phyloP scores from a whole-genome alignment of 2,888 invertebrate genomes.

The Myopa testacea region DNA sequence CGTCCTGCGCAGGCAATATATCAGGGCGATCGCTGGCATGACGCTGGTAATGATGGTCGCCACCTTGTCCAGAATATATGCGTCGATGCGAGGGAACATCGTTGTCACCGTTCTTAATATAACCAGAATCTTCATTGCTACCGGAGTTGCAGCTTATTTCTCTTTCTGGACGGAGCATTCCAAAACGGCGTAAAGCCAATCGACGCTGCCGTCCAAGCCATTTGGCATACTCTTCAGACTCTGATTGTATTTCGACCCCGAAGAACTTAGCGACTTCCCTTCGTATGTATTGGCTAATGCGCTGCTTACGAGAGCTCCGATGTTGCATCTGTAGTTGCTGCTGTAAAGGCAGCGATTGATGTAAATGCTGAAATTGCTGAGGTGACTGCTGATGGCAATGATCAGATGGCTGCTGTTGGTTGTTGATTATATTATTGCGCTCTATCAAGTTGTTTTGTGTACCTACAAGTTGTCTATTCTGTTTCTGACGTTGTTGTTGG shows the following conservation, averaged over 20 bases:
- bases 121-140: background rate
- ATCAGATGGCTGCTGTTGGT: conserved; percentile 40
- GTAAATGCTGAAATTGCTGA: conserved; percentile 42
- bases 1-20: conserved; percentile 63
- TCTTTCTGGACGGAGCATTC: conserved; percentile 45
- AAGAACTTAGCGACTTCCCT: conserved; percentile 66
- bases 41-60: conserved; percentile 47
- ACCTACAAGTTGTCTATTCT: conserved; percentile 35
- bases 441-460: conserved; percentile 37
- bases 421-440: conserved; percentile 25
- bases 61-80: conserved; percentile 38
- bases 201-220: conserved; percentile 67
- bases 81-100: conserved; percentile 29
- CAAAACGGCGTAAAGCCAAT: conserved; percentile 65
- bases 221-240: conserved; percentile 60
- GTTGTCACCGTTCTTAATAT: conserved; percentile 10
- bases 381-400: conserved; percentile 44
- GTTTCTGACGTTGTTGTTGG: conserved; percentile 47
- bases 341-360: conserved; percentile 38
- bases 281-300: conserved; percentile 63
- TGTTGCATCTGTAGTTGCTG: conserved; percentile 47
- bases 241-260: conserved; percentile 64
- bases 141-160: conserved; percentile 21
- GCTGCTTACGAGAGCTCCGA: conserved; percentile 60
- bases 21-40: conserved; percentile 63